These are phyloP conservation scores for Dryococelus australis DNA, from an alignment of 2,888 invertebrate species.

Conservation along the genomic window DNA sequence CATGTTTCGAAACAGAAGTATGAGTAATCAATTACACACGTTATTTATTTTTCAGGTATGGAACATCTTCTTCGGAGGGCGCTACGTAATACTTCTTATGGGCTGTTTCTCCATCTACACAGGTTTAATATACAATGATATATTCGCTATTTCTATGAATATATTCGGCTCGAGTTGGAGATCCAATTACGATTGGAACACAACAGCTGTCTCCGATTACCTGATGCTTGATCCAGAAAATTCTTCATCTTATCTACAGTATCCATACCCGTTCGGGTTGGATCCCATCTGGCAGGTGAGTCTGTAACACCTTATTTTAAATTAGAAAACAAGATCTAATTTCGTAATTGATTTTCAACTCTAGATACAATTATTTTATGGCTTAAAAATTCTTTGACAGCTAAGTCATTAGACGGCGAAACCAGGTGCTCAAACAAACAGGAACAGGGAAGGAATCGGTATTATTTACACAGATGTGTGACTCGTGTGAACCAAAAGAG, in stretches of 20 bases:
- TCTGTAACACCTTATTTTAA: too few relatives aligned
- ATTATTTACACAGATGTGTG: too few relatives aligned
- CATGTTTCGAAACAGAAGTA: too few relatives aligned
- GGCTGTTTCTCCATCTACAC: constrained; percentile 80
- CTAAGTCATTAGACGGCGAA: too few relatives aligned
- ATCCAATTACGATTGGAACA: constrained; percentile 61
- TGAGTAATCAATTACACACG: too few relatives aligned
- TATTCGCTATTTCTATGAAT: constrained; percentile 79
- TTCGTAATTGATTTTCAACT: too few relatives aligned
- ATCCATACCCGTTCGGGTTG: constrained; percentile 75
- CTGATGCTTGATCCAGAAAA: constrained; percentile 71
- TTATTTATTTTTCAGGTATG: constrained; percentile 64
- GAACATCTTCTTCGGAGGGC: constrained; percentile 77
- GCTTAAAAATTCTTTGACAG: too few relatives aligned
- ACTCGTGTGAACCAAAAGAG: too few relatives aligned
- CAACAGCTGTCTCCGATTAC: constrained; percentile 60
- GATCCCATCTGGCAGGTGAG: constrained; percentile 76
- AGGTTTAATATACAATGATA: constrained; percentile 79
- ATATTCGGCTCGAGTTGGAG: constrained; percentile 74
- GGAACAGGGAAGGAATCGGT: too few relatives aligned
- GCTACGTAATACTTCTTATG: constrained; percentile 82
- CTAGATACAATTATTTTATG: too few relatives aligned
- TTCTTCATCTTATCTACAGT: constrained; percentile 53
- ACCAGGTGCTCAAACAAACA: too few relatives aligned
- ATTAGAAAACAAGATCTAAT: too few relatives aligned